Conservation (phyloP, 2,888 invertebrate genomes). For the Eucera pruinosa region DNA sequence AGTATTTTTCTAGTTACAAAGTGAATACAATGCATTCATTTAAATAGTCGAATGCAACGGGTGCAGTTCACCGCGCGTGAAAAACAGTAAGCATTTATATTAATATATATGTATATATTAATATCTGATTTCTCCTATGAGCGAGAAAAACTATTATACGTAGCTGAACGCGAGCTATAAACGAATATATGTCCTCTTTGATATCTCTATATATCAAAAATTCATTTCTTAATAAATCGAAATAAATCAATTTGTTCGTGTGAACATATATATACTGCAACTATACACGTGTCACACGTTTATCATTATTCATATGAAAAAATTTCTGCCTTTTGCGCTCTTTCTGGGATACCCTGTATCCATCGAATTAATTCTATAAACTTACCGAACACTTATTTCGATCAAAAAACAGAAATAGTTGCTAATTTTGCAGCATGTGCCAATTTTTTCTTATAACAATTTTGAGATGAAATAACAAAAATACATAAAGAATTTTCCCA, state of each 20-base stretch:
- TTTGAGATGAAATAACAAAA: constrained; percentile 2
- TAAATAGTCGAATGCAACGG: constrained; percentile 46
- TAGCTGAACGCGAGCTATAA: constrained; percentile 45
- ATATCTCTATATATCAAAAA: constrained; percentile 34
- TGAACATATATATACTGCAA: constrained; percentile 1
- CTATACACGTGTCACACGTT: constrained; percentile 13
- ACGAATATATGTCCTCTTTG: constrained; percentile 42
- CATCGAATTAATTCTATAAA: constrained; percentile 38
- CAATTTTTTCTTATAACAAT: background rate
- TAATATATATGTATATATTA: constrained; percentile 36
- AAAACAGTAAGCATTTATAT: constrained; percentile 50
- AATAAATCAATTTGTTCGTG: constrained; percentile 11
- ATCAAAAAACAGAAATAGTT: background rate
- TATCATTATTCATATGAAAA: constrained; percentile 34
- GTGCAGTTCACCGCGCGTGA: constrained; percentile 33
- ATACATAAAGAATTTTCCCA: constrained; percentile 39
- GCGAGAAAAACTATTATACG: constrained; percentile 43
- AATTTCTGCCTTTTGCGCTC: constrained; percentile 37
- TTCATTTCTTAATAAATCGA: constrained; percentile 22
- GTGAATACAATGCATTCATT: constrained; percentile 45
- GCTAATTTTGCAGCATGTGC: background rate
- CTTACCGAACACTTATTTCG: background rate
- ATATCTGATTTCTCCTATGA: constrained; percentile 50
- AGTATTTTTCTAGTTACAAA: constrained; percentile 45
- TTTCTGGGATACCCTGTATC: constrained; percentile 63